Evolutionary conservation across 2,797 vertebrate species (phyloP).

Genomic region (Arctocebus calabarensis): DNA sequence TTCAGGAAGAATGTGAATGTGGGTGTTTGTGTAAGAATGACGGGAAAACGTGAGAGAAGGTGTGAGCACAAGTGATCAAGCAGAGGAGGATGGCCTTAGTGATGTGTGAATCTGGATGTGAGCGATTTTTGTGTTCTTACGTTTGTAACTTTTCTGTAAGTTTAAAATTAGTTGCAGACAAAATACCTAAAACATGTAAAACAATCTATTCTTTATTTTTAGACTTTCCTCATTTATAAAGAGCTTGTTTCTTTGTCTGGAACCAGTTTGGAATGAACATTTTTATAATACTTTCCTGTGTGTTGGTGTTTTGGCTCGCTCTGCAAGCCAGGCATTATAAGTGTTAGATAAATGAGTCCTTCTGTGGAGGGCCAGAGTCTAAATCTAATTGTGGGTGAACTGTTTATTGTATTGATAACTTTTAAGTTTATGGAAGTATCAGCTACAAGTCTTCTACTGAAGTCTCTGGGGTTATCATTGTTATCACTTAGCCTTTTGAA

Average conservation of each 20-base stretch:
- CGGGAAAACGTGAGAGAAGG: neutral
- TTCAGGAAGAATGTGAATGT: neutral
- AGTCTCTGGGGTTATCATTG: neutral
- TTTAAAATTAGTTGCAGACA: conserved; percentile 55
- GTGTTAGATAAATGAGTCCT: conserved; percentile 19
- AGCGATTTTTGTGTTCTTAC: conserved; percentile 20
- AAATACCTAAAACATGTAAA: conserved; percentile 60
- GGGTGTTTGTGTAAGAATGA: neutral
- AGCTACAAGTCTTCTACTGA: neutral
- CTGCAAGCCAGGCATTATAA: conserved; percentile 38
- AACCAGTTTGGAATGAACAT: conserved; percentile 67
- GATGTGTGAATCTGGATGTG: neutral
- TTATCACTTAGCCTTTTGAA: conserved; percentile 12
- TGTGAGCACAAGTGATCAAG: neutral
- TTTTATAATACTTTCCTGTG: conserved; percentile 66
- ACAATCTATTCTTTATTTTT: conserved; percentile 56
- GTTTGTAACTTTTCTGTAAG: conserved; percentile 31
- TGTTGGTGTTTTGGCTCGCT: conserved; percentile 50
- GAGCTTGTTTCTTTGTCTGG: conserved; percentile 36
- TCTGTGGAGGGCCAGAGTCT: neutral
- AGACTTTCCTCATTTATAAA: conserved; percentile 26
- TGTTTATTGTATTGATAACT: neutral
- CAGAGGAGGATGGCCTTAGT: neutral
- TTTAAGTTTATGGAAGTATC: neutral
- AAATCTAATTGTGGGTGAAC: neutral